Percentiles rank a stretch among this genome's conserved stretches.
Evolutionary conservation across 2,797 vertebrate species (phyloP).

Genomic region (Lophotriccus pileatus): DNA sequence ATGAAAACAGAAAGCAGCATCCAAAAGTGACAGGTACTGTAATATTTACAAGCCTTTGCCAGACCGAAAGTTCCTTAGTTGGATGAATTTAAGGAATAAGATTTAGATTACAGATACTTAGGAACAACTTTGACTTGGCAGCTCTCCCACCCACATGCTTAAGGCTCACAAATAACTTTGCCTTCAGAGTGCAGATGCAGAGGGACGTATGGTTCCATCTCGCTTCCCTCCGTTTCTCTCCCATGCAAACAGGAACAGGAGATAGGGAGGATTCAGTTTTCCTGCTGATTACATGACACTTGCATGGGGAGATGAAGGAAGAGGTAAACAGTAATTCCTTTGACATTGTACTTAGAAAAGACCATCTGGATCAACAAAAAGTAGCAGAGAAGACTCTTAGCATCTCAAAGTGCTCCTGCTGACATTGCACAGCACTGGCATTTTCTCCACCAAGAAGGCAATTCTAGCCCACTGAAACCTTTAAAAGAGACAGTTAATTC

Average conservation of each 20-base stretch:
- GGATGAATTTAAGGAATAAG: slow-evolving; percentile 46
- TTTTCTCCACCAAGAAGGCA: not conserved
- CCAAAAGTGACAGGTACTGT: slow-evolving; percentile 62
- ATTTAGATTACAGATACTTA: slow-evolving; percentile 56
- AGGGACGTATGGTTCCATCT: not conserved
- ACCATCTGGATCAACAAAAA: slow-evolving; percentile 32
- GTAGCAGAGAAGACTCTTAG: not conserved
- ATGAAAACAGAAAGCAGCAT: slow-evolving; percentile 49
- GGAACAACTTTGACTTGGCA: slow-evolving; percentile 47
- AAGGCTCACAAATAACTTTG: slow-evolving; percentile 43
- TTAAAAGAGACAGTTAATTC: not conserved
- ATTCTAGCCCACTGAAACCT: not conserved
- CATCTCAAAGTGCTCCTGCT: slow-evolving; percentile 11
- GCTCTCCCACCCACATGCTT: slow-evolving; percentile 25
- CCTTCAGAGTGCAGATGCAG: slow-evolving; percentile 10
- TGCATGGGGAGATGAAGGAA: not conserved
- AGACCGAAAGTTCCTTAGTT: slow-evolving; percentile 38
- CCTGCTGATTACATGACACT: not conserved
- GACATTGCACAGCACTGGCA: not conserved
- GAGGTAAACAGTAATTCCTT: not conserved
- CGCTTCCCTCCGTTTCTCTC: not conserved
- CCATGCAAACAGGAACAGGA: not conserved
- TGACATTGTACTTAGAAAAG: slow-evolving; percentile 6
- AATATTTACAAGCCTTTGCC: slow-evolving; percentile 63
- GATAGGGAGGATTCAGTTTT: not conserved